Base-by-base conservation (phyloP, 2,888 invertebrate species). In the Nezara viridula region DNA sequence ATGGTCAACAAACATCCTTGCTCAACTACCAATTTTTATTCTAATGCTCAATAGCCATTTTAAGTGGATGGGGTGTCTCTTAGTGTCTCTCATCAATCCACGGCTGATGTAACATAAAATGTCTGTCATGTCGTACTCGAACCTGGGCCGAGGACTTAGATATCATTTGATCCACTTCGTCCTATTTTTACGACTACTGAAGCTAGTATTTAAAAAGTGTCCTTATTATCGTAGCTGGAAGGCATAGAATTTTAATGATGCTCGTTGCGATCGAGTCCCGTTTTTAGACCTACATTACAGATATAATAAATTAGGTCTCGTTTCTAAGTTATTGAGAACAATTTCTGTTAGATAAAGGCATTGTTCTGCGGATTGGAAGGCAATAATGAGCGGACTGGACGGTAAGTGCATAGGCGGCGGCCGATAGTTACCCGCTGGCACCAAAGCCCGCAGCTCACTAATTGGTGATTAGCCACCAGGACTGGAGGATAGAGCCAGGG, bases 391-490 rank as follows among this genome's bases (percentile, higher is more conserved):
- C 6, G 37, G 37, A 37, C 66, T 37, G 14, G 37, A 19, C 27
- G 6, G 66, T 32, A 73, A 37, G 66, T 37, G 32, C 66, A 32
- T 27, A 27, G 60, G 7, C 27, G 0, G 32, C 2, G 66, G 14
- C n/a, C 19, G 37, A 16, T 27, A n/a, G 55, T 10, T n/a, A n/a
- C 7, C 27, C 37, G 81, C 81, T 44, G 40, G 44, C 81, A 77
- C 81, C n/a, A 44, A 24, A 44, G 21, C 44, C 81, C 40, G 24
- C 44, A 5, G 4, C 40, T 40, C 81, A 47, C 44, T 81, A 81
- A 81, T 81, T 81, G 81, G 44, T n/a, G 81, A 81, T 81, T 40
- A 81, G 81, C 44, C 77, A 40, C 44, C 81, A 12, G 40, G 81
- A 12, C 12, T 16, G 40, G 44, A 40, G 27, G 7, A 14, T 1